Base-by-base conservation (phyloP, 2,113 vertebrate genomes). In the Poeciliopsis turrubarensis region DNA sequence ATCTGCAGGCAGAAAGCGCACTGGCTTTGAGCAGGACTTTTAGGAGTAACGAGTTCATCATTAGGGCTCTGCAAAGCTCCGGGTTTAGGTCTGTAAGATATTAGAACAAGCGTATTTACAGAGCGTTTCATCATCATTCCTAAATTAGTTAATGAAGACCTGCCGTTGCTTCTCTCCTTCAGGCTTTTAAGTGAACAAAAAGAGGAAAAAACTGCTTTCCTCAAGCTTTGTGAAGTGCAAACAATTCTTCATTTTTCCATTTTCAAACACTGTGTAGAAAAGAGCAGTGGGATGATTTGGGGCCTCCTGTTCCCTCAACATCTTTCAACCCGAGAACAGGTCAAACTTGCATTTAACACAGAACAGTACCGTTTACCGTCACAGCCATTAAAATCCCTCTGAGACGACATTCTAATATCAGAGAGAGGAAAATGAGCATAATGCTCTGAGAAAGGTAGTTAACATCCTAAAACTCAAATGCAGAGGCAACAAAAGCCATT, bases 41-140 rank as follows among this genome's bases (percentile, higher is more conserved):
- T 90, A 91, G 86, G 85, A 89, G 72, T 81, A 82, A 90, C 77
- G 68, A 68, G 80, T 64, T 73, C 76, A 73, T 89, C 86, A 93
- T 93, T 89, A 86, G 87, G 83, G 86, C 22, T 72, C 54, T 10
- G n/a, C 67, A 68, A 82, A 86, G 84, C 76, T 78, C 87, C 41
- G 60, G n/a, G 79, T 3, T 90, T 78, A 90, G 64, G 54, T 76
- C 68, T 72, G 47, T 51, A 62, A 34, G 71, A 65, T 41, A 83
- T 87, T 69, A 78, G 71, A 70, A n/a, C 34, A 31, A 70, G 74
- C 44, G 44, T 86, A 74, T 91, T 73, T 88, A 90, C 81, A 32
- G 72, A 82, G 57, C 0, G 47, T 87, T 92, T 83, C 65, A 74
- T 86, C 82, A 88, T 76, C 30, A 57, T 37, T 77, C 66, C 77